phyloP scores from a whole-genome alignment of 92 coral and sea anemone species.

The Phenganax stokvisi region DNA sequence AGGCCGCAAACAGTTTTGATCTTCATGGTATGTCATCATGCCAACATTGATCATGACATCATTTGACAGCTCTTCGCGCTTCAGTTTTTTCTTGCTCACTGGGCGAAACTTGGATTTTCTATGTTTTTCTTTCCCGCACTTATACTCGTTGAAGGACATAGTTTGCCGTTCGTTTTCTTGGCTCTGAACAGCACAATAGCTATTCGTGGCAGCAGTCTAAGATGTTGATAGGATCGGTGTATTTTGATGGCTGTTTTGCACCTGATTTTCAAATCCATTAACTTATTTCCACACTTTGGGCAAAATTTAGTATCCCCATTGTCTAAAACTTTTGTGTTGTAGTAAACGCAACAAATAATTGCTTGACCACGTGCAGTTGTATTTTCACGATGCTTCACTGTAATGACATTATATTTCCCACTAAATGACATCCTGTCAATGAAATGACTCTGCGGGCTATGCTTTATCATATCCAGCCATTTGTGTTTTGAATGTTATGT shows the following conservation, averaged over 20 bases:
- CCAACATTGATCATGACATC: slow-evolving; percentile 32
- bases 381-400: not conserved
- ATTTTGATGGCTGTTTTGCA: not conserved
- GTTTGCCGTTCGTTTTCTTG: not conserved
- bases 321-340: not conserved
- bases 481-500: slow-evolving; percentile 12
- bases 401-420: not conserved
- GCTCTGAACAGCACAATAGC: not conserved
- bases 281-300: not conserved
- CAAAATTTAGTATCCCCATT: not conserved
- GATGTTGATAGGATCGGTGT: not conserved
- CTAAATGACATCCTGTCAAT: not conserved
- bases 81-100: slow-evolving; percentile 21
- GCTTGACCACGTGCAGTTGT: not conserved
- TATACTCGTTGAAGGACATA: slow-evolving; percentile 18
- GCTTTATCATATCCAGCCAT: not conserved
- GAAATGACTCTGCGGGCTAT: not conserved
- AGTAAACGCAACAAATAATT: not conserved
- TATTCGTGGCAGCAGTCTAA: not conserved
- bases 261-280: not conserved
- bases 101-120: slow-evolving; percentile 41
- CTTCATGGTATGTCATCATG: slow-evolving; percentile 29
- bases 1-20: slow-evolving; percentile 35
- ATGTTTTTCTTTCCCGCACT: slow-evolving; percentile 15
- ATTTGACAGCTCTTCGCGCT: slow-evolving; percentile 19